Evolutionary conservation across 2,888 invertebrate genomes (phyloP).

Genomic region (Frankliniella intonsa): DNA sequence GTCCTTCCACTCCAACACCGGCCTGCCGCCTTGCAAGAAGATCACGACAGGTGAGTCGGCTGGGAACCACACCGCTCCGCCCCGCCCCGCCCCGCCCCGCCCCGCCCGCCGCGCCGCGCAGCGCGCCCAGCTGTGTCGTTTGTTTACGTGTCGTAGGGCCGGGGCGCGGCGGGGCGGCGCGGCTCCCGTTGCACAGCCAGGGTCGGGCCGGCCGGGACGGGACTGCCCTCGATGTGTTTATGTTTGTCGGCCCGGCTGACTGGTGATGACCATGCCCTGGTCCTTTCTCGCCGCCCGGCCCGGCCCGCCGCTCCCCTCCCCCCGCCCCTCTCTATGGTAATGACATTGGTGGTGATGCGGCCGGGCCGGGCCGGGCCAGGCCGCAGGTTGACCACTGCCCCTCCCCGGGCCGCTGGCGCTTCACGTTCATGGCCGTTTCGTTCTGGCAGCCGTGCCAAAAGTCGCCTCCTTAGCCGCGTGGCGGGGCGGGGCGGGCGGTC

Average conservation of each 20-base stretch:
- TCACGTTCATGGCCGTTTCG: background rate
- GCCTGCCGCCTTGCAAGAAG: constrained; percentile 47
- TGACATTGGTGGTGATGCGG: background rate
- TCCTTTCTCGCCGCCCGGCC: background rate
- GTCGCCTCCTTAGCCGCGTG: background rate
- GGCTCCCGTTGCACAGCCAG: no score
- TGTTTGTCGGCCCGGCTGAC: background rate
- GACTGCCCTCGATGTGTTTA: background rate
- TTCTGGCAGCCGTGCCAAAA: background rate
- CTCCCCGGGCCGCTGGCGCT: background rate
- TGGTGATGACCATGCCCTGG: background rate
- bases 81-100: background rate
- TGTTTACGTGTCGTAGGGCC: background rate
- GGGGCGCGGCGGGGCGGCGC: no score
- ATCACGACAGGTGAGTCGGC: constrained; percentile 51
- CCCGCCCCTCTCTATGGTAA: background rate
- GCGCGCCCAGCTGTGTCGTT: background rate
- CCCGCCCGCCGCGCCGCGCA: background rate
- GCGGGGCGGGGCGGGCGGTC: background rate
- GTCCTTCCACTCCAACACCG: constrained; percentile 43
- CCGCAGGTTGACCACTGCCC: background rate
- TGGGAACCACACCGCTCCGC: no score
- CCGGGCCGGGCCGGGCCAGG: background rate
- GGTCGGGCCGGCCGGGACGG: no score
- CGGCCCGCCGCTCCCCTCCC: background rate